Conservation (phyloP, 1,140 invertebrate genomes). For the Chymomyza costata region DNA sequence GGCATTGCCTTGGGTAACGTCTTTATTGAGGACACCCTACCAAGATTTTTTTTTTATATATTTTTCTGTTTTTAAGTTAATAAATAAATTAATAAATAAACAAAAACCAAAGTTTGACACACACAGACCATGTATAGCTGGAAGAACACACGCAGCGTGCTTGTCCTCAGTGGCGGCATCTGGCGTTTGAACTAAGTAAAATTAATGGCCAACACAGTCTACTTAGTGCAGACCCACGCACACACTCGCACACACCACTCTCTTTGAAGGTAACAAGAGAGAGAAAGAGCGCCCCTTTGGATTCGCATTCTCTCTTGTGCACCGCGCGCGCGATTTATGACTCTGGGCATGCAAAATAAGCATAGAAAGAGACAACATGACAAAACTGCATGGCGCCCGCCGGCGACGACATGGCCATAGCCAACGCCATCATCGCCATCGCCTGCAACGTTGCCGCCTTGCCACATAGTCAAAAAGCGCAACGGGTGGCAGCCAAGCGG, state of each 20-base stretch:
- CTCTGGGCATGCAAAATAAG: slow-evolving; percentile 59
- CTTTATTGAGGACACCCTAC: too few relatives aligned
- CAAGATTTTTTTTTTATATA: too few relatives aligned
- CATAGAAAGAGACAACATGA: slow-evolving; percentile 22
- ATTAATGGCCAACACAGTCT: slow-evolving; percentile 73
- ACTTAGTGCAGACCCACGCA: slow-evolving; percentile 56
- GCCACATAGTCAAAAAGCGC: slow-evolving; percentile 15
- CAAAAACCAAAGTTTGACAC: too few relatives aligned
- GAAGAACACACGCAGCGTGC: slow-evolving; percentile 58
- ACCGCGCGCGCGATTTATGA: slow-evolving; percentile 58
- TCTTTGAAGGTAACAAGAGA: slow-evolving; percentile 9
- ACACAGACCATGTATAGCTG: too few relatives aligned
- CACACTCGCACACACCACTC: slow-evolving; percentile 25
- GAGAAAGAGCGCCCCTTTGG: slow-evolving; percentile 40
- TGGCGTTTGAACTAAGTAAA: slow-evolving; percentile 64
- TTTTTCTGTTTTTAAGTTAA: too few relatives aligned
- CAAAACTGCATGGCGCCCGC: slow-evolving; percentile 59
- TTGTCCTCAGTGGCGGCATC: slow-evolving; percentile 38
- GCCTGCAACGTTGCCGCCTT: slow-evolving; percentile 8
- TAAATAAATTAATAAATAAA: too few relatives aligned
- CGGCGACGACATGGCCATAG: slow-evolving; percentile 28
- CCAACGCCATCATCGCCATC: slow-evolving; percentile 2
- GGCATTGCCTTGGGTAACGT: too few relatives aligned
- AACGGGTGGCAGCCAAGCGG: slow-evolving; percentile 47
- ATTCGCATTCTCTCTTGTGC: slow-evolving; percentile 18